Evolutionary conservation across 1,140 invertebrate species (phyloP), one percentile per base, ranked within the genome.

Genomic region (Doryteuthis pealeii): DNA sequence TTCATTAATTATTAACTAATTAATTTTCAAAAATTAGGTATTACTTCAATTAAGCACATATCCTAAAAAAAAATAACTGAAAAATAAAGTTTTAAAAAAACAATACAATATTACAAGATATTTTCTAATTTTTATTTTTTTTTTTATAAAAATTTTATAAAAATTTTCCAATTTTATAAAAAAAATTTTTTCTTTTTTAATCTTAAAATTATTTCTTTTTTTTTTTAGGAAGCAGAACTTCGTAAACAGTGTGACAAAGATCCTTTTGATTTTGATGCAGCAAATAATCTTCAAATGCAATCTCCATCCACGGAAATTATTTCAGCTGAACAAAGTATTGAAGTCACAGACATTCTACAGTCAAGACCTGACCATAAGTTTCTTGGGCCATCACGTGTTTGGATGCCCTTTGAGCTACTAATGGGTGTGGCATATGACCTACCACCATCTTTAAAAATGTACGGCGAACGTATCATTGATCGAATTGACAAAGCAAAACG

Each of bases 331-430:
- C 65, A 70, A 40, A 71, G 66, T 26, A 82, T 82, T 62, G 65
- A 54, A 40, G 78, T 82, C 30, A 43, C 75, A 35, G 73, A 82
- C 70, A 32, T 79, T 0, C 69, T 82, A 31, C 71, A 76, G 71
- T 69, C 70, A 54, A 67, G 73, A 33, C 28, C 33, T 12, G 65
- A 66, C 14, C 68, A 72, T n/a, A 74, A 70, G 22, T 79, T 73
- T 35, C 70, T 73, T 67, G 80, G 78, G 0, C 76, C 80, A 2
- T 74, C 78, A 8, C 43, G 62, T 30, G 70, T 74, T 33, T 74
- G 77, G 74, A 45, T 81, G 65, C 74, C 80, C 22, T 81, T 77
- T 76, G 76, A 79, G 35, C 71, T 79, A 40, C 74, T 81, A 18
- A 77, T 81, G 73, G 80, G 80, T 22, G 70, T 71, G 12, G 30